Evolutionary conservation across 2,113 vertebrate genomes (phyloP).

Genomic region (Perca flavescens): DNA sequence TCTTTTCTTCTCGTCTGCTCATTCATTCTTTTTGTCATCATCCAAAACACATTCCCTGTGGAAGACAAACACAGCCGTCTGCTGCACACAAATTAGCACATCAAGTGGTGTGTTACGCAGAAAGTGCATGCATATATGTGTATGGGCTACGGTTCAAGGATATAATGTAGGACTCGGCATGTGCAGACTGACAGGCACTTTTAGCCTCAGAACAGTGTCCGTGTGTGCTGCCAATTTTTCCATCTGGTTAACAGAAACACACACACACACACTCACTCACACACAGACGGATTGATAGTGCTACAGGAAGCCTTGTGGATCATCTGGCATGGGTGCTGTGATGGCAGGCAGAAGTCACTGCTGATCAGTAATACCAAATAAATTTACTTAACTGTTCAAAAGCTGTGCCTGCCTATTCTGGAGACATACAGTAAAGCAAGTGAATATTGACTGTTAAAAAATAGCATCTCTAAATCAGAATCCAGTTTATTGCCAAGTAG

Average conservation of each 20-base stretch:
- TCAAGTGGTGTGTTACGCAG: not conserved
- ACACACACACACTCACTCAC: conserved; percentile 16
- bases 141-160: conserved; percentile 1
- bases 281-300: conserved; percentile 4
- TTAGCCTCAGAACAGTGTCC: conserved; percentile 28
- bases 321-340: conserved; percentile 2
- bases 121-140: not conserved
- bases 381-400: conserved; percentile 5
- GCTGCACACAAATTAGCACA: not conserved
- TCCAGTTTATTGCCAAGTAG: too few relatives aligned
- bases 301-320: conserved; percentile 27
- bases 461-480: too few relatives aligned
- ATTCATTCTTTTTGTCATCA: conserved; percentile 12
- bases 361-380: conserved; percentile 7
- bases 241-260: conserved; percentile 52
- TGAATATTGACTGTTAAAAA: not conserved
- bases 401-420: not conserved
- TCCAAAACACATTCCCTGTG: conserved; percentile 3
- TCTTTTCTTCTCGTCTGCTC: not conserved
- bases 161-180: conserved; percentile 37
- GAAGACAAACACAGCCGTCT: conserved; percentile 1
- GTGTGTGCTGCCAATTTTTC: conserved; percentile 48
- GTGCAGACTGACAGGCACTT: conserved; percentile 25
- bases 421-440: not conserved
- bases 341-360: not conserved